Percentiles rank a stretch among this genome's conserved stretches.
These are phyloP conservation scores for Halcyon senegalensis DNA, from an alignment of 2,113 vertebrate genomes.

Conservation along the genomic window DNA sequence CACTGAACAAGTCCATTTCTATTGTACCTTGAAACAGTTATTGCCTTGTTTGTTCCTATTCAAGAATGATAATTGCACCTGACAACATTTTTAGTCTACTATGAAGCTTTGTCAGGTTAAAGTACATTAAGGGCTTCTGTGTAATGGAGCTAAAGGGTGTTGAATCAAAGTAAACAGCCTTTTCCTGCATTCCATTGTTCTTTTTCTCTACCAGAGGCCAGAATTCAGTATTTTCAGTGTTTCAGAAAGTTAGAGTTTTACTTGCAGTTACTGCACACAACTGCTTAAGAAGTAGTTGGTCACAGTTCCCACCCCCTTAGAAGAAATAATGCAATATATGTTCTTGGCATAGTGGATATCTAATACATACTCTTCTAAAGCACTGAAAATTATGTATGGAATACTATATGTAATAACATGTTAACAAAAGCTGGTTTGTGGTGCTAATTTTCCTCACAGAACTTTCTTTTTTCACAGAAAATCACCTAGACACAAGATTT, in stretches of 20 bases:
- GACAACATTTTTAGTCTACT: slow-evolving; percentile 1
- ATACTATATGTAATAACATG: neutral
- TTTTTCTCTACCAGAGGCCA: neutral
- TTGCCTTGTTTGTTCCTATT: neutral
- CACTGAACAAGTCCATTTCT: neutral
- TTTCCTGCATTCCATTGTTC: neutral
- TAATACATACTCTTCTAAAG: neutral
- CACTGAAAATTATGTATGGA: neutral
- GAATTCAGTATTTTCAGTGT: neutral
- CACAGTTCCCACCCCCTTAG: neutral
- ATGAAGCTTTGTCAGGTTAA: neutral
- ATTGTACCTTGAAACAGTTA: neutral
- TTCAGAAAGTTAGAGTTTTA: neutral
- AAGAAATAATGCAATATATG: neutral
- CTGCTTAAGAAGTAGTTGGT: neutral
- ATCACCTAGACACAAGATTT: neutral
- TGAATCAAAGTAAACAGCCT: neutral
- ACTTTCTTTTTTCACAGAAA: neutral
- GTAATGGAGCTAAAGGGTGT: neutral
- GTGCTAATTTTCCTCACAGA: neutral
- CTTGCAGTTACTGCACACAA: neutral
- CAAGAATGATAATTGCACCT: slow-evolving; percentile 10
- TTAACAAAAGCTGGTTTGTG: neutral
- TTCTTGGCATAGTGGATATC: neutral
- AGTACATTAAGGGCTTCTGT: neutral